Evolutionary conservation across 37 sponge, comb jelly and placozoan genomes (phyloP).

Genomic region (Theonella swinhoei): DNA sequence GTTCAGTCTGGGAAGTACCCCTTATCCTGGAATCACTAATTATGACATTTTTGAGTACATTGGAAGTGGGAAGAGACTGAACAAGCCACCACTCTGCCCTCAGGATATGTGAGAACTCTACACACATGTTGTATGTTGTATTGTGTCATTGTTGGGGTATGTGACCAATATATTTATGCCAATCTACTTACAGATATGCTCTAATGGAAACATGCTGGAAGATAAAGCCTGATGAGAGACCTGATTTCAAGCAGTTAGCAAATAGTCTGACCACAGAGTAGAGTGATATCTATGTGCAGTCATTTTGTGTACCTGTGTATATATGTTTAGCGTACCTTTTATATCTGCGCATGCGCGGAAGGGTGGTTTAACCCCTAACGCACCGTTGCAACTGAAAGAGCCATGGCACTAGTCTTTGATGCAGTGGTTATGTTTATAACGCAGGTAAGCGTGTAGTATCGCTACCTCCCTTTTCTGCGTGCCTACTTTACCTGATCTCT

Average conservation of each 20-base stretch:
- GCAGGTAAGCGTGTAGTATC: slow-evolving; percentile 39
- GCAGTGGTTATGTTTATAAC: slow-evolving; percentile 60
- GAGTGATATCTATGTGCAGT: no score
- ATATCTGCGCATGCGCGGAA: no score
- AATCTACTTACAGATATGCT: not conserved
- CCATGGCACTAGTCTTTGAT: no score
- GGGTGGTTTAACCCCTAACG: no score
- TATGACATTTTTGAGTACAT: slow-evolving; percentile 52
- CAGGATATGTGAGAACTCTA: slow-evolving; percentile 13
- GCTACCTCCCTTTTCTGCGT: not conserved
- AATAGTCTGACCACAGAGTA: no score
- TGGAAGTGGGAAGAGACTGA: slow-evolving; percentile 30
- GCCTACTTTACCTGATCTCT: not conserved
- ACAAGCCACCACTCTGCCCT: slow-evolving; percentile 35
- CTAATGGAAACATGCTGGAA: not conserved
- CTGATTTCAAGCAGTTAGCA: no score
- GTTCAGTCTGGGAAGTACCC: slow-evolving; percentile 55
- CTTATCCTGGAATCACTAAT: slow-evolving; percentile 71
- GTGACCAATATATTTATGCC: not conserved
- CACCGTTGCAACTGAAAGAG: no score
- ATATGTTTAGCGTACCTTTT: no score
- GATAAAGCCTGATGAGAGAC: not conserved
- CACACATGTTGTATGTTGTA: not conserved
- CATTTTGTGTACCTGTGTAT: no score
- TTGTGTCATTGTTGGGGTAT: no score